These are phyloP conservation scores for Colossoma macropomum DNA, from an alignment of 2,113 vertebrate species.

Conservation along the genomic window DNA sequence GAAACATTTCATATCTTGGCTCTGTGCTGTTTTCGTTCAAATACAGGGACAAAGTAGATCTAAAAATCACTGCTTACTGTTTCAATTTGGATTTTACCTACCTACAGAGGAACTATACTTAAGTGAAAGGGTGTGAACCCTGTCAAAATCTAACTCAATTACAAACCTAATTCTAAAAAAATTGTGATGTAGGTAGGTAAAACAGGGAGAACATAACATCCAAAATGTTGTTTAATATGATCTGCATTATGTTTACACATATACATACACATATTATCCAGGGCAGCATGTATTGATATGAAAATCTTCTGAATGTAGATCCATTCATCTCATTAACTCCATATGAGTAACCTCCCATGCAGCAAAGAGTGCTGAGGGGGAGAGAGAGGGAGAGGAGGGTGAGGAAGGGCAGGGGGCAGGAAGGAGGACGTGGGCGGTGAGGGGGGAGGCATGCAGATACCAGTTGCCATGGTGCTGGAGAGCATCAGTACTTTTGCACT, in stretches of 20 bases:
- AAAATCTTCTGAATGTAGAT: background rate
- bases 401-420: conserved; percentile 14
- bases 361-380: conserved; percentile 19
- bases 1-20: too few species aligned
- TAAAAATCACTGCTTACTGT: too few species aligned
- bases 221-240: background rate
- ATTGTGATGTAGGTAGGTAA: too few species aligned
- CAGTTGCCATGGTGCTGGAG: conserved; percentile 41
- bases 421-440: conserved; percentile 3
- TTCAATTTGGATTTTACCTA: too few species aligned
- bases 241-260: background rate
- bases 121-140: too few species aligned
- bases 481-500: conserved; percentile 25
- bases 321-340: conserved; percentile 26
- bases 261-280: background rate
- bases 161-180: too few species aligned
- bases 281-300: conserved; percentile 16
- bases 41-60: too few species aligned
- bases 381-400: background rate
- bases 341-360: conserved; percentile 18
- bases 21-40: too few species aligned
- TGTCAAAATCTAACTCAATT: too few species aligned
- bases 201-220: background rate
- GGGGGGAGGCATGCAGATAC: conserved; percentile 1
- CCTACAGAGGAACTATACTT: too few species aligned